Percentiles rank a stretch among this genome's conserved stretches.
These are phyloP conservation scores for Limnephilus auricula DNA, from an alignment of 2,888 invertebrate species.

Conservation along the genomic window DNA sequence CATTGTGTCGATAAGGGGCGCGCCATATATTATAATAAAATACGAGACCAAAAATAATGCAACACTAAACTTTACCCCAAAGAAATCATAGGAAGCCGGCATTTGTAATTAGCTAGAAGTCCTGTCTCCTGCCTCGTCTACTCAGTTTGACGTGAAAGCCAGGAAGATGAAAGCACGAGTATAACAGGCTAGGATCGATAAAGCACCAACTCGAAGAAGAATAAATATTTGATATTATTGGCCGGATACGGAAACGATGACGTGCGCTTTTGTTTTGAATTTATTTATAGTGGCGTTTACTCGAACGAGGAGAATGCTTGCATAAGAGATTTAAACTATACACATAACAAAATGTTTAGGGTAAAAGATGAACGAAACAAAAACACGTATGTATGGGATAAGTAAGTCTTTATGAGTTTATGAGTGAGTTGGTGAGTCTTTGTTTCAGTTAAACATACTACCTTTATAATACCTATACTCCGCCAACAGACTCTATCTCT, in stretches of 20 bases:
- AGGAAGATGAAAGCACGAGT: background rate
- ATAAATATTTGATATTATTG: background rate
- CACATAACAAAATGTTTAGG: background rate
- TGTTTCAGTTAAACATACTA: background rate
- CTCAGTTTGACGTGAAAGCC: background rate
- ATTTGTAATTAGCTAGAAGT: background rate
- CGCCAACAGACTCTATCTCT: background rate
- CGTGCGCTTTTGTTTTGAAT: background rate
- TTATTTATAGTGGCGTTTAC: background rate
- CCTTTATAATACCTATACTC: background rate
- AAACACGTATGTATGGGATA: background rate
- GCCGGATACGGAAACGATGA: background rate
- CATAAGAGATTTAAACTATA: background rate
- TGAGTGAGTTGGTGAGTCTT: background rate
- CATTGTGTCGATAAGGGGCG: background rate
- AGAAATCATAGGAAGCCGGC: conserved; percentile 13
- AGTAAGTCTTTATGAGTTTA: too few relatives aligned
- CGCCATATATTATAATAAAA: background rate
- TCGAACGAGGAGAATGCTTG: background rate
- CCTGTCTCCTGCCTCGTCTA: background rate
- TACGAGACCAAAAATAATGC: background rate
- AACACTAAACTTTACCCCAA: background rate
- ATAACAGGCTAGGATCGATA: background rate
- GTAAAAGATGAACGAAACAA: background rate
- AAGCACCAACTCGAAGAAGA: background rate